Conservation (phyloP, 2,797 vertebrate genomes). For the Hippopotamyrus pictus region DNA sequence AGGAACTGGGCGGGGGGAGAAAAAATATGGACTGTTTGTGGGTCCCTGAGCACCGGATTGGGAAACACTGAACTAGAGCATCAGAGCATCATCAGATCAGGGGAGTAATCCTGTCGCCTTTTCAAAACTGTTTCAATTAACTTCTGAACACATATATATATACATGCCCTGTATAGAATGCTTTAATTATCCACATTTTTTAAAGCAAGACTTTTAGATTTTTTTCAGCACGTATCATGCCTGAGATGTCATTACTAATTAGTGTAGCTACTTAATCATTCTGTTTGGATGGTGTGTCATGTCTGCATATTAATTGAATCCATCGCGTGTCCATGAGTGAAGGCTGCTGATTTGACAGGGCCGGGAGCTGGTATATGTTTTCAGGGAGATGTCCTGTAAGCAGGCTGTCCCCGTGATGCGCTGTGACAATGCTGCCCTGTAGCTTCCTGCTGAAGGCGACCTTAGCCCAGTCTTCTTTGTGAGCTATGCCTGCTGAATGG, state of each 20-base stretch:
- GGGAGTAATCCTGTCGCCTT: neutral
- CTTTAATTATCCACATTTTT: neutral
- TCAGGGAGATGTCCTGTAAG: neutral
- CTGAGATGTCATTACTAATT: conserved; percentile 35
- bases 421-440: neutral
- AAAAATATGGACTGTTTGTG: neutral
- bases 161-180: neutral
- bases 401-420: neutral
- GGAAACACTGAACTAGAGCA: neutral
- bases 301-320: conserved; percentile 33
- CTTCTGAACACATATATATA: neutral
- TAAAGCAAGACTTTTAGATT: neutral
- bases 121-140: neutral
- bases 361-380: conserved; percentile 20
- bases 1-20: neutral
- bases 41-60: neutral
- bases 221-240: conserved; percentile 32
- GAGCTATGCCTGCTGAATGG: neutral
- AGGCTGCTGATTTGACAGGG: conserved; percentile 18
- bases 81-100: neutral
- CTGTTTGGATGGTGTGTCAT: conserved; percentile 11
- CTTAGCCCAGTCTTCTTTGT: neutral
- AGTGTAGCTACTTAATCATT: conserved; percentile 23
- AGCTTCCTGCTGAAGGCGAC: neutral
- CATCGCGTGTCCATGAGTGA: conserved; percentile 14